Evolutionary conservation across 1,140 invertebrate genomes (phyloP), one percentile per base, ranked within the genome.

Genomic region (Grapholita molesta): DNA sequence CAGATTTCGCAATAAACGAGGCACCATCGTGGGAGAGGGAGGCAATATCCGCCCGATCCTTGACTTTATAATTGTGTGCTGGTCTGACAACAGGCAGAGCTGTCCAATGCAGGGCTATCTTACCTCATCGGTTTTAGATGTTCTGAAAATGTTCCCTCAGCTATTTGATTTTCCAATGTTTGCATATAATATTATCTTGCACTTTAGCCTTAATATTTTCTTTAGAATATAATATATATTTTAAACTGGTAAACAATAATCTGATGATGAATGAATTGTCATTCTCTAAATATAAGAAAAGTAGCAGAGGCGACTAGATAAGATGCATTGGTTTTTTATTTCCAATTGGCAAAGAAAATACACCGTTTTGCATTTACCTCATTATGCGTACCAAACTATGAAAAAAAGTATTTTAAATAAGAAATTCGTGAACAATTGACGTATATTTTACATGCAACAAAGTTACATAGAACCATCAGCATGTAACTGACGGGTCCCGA

Each of bases 1-100:
- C 55, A 61, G 55, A 61, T 61, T 61, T 30, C 55, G 55, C 55
- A 61, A 61, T 61, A 61, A 61, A 15, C 12, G 25, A 61, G 55
- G 28, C 25, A 28, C 28, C 24, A 25, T 28, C 55, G 24, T 30
- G 55, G 55, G 7, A 21, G 25, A 9, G 55, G 52, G 52, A 48
- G 32, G 28, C 33, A 52, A 61, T 55, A 61, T 33, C 18, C 33
- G 66, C 66, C 33, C 25, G 48, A 57, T 23, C 32, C 67, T 28
- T 69, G 55, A 64, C 57, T 69, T 69, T 38, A 64, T 64, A 69
- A 69, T 69, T 24, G 30, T 57, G 53, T 42, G 33, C 30, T 24
- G 42, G 42, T 21, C 42, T 48, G 8, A 48, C 42, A 48, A 48
- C 18, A 21, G 35, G 42, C 42, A 21, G 42, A 48, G 42, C 42